These are phyloP conservation scores for Lagorchestes hirsutus DNA, from an alignment of 2,797 vertebrate genomes.

Conservation along the genomic window DNA sequence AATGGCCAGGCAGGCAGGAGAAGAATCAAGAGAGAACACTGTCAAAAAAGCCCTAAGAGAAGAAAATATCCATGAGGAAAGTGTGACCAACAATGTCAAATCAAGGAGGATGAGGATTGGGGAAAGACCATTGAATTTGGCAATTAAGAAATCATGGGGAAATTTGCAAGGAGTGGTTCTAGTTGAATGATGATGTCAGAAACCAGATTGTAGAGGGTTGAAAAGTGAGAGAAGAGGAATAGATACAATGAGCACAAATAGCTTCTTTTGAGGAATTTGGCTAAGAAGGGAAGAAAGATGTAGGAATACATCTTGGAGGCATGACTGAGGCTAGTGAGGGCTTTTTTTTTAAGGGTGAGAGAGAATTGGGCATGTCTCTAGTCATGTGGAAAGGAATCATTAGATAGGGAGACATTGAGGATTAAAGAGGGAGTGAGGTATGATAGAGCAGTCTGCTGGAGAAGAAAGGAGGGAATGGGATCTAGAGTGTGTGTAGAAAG, in stretches of 20 bases:
- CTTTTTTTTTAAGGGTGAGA: neutral
- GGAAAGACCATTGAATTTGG: neutral
- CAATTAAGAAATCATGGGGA: neutral
- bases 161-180: neutral
- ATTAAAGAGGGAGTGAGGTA: neutral
- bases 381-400: neutral
- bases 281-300: neutral
- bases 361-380: neutral
- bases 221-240: neutral
- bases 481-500: neutral
- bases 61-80: neutral
- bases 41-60: neutral
- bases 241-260: neutral
- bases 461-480: neutral
- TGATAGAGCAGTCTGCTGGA: neutral
- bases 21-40: neutral
- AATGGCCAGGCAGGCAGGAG: neutral
- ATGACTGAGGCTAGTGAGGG: neutral
- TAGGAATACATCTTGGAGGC: neutral
- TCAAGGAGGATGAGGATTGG: neutral
- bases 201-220: neutral
- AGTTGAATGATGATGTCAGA: neutral
- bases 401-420: neutral
- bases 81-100: neutral
- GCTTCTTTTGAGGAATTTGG: neutral